Evolutionary conservation across 2,888 invertebrate species (phyloP).

Genomic region (Autographa gamma): DNA sequence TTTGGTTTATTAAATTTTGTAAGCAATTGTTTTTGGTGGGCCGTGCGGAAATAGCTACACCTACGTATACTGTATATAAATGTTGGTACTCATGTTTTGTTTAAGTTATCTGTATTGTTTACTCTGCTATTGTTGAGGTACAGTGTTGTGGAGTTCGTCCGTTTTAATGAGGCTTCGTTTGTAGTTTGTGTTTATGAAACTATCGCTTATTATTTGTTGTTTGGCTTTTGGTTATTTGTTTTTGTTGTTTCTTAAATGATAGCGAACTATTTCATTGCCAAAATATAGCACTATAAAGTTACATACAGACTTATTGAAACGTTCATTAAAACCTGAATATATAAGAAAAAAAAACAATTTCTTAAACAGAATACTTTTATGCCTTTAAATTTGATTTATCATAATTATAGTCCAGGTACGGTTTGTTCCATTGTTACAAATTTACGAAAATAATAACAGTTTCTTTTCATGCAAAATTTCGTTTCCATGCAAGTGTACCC

Average conservation of each 20-base stretch:
- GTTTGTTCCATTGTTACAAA: slow-evolving; percentile 6
- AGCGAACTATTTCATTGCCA: no score
- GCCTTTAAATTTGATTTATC: neutral
- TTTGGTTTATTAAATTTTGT: slow-evolving; percentile 36
- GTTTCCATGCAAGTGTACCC: slow-evolving; percentile 17
- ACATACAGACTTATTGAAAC: no score
- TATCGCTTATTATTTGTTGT: slow-evolving; percentile 2
- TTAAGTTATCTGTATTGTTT: neutral
- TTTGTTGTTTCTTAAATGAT: no score
- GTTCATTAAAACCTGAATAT: no score
- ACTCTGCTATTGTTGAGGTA: neutral
- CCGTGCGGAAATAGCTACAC: slow-evolving; percentile 19
- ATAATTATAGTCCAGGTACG: neutral
- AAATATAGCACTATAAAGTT: no score
- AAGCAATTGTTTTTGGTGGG: slow-evolving; percentile 30
- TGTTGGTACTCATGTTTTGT: slow-evolving; percentile 1
- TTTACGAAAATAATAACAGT: slow-evolving; percentile 2
- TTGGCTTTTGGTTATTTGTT: neutral
- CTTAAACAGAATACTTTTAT: neutral
- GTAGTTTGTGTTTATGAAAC: neutral
- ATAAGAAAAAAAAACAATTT: no score
- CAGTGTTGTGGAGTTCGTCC: neutral
- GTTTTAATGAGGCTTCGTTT: slow-evolving; percentile 5
- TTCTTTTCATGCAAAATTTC: slow-evolving; percentile 14
- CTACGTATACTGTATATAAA: neutral